Conservation (phyloP, 2,797 vertebrate species). For the Ctenosaura bakeri region DNA sequence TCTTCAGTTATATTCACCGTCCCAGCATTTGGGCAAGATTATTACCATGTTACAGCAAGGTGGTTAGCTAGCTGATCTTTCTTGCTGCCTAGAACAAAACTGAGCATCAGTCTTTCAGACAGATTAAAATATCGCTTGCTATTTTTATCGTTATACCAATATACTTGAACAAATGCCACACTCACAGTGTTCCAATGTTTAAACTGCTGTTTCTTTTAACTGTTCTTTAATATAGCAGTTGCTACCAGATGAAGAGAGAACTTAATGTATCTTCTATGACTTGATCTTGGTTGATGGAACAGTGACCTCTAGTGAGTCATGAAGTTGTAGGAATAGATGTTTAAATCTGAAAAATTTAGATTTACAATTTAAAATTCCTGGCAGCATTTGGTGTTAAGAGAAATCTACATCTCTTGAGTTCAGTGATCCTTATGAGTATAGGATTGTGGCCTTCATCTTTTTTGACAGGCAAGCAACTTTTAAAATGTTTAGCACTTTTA, state of each 20-base stretch:
- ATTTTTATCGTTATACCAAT: not conserved
- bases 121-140: slow-evolving; percentile 2
- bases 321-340: not conserved
- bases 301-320: not conserved
- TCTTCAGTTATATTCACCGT: slow-evolving; percentile 22
- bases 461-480: not conserved
- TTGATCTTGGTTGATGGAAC: not conserved
- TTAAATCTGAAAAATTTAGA: not conserved
- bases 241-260: not conserved
- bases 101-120: slow-evolving; percentile 48
- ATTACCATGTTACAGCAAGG: not conserved
- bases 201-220: slow-evolving; percentile 43
- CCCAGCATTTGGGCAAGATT: slow-evolving; percentile 23
- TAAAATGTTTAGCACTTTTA: not conserved
- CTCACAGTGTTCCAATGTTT: slow-evolving; percentile 50
- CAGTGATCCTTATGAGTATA: not conserved
- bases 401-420: not conserved
- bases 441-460: not conserved
- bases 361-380: not conserved
- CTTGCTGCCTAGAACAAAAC: slow-evolving; percentile 24
- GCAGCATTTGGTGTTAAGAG: not conserved
- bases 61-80: slow-evolving; percentile 9
- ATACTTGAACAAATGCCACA: not conserved
- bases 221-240: not conserved
- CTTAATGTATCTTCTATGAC: not conserved